A percentile compares a stretch with the other conserved stretches of the same genome.
Conservation (phyloP, 2,888 invertebrate genomes). For the Tricholauxania praeusta region DNA sequence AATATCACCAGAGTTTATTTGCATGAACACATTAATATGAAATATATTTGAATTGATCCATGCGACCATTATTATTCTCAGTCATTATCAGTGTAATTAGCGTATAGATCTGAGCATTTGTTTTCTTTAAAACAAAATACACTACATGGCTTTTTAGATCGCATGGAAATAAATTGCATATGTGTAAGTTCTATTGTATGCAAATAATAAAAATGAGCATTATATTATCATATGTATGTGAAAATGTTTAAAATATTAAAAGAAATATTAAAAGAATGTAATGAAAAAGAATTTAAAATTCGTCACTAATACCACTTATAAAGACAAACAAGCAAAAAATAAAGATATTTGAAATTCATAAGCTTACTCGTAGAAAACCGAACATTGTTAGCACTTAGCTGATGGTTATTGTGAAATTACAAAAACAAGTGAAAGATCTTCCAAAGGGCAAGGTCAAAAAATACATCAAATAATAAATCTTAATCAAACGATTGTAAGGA, state of each 20-base stretch:
- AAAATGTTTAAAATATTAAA: constrained; percentile 26
- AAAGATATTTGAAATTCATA: constrained; percentile 28
- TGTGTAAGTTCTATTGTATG: constrained; percentile 40
- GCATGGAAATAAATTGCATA: constrained; percentile 49
- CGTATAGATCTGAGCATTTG: not conserved
- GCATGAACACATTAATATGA: too few relatives aligned
- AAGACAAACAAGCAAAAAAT: not conserved
- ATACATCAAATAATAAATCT: not conserved
- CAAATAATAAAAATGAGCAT: constrained; percentile 32
- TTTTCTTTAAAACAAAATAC: not conserved
- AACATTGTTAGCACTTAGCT: constrained; percentile 32
- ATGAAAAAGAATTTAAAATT: constrained; percentile 30
- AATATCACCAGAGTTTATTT: not conserved
- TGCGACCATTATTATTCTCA: too few relatives aligned
- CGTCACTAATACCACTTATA: constrained; percentile 18
- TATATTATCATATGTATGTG: constrained; percentile 27
- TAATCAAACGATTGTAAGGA: constrained; percentile 21
- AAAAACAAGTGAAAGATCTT: not conserved
- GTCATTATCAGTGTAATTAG: too few relatives aligned
- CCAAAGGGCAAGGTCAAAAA: constrained; percentile 9
- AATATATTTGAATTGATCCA: too few relatives aligned
- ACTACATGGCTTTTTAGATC: constrained; percentile 7
- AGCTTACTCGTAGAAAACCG: constrained; percentile 17
- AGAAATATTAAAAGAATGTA: constrained; percentile 28
- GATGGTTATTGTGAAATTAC: constrained; percentile 8